Evolutionary conservation across 2,888 invertebrate genomes (phyloP).

Genomic region (Acheta domesticus): DNA sequence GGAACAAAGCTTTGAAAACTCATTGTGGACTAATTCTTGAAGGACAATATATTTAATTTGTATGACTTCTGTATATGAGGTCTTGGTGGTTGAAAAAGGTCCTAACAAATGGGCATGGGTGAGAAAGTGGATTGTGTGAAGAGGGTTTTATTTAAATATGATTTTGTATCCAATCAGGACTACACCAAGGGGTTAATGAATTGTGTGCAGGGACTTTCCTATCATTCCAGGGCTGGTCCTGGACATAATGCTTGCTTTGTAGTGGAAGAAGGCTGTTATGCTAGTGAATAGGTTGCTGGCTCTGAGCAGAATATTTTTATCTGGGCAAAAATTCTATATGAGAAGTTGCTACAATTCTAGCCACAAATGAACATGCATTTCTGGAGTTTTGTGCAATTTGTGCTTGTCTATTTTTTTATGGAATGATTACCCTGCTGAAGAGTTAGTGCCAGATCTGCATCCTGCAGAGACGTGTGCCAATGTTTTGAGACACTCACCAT

Average conservation of each 20-base stretch:
- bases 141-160: too few relatives aligned
- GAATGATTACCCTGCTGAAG: not conserved
- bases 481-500: constrained; percentile 9
- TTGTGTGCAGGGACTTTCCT: not conserved
- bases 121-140: too few relatives aligned
- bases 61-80: too few relatives aligned
- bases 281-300: not conserved
- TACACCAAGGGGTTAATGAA: not conserved
- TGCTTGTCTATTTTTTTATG: constrained; percentile 9
- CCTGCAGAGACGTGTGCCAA: constrained; percentile 10
- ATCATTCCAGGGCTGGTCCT: not conserved
- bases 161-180: too few relatives aligned
- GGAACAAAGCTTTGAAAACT: too few relatives aligned
- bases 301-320: constrained; percentile 18
- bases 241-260: constrained; percentile 5
- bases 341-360: not conserved
- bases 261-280: not conserved
- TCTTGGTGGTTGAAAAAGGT: too few relatives aligned
- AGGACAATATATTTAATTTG: too few relatives aligned
- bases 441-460: constrained; percentile 18
- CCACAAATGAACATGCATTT: constrained; percentile 18
- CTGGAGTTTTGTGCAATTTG: not conserved
- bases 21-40: too few relatives aligned
- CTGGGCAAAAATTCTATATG: not conserved
- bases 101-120: too few relatives aligned